Evolutionary conservation across 1,140 invertebrate genomes (phyloP), one percentile per base, ranked within the genome.

Genomic region (Teleopsis dalmanni): DNA sequence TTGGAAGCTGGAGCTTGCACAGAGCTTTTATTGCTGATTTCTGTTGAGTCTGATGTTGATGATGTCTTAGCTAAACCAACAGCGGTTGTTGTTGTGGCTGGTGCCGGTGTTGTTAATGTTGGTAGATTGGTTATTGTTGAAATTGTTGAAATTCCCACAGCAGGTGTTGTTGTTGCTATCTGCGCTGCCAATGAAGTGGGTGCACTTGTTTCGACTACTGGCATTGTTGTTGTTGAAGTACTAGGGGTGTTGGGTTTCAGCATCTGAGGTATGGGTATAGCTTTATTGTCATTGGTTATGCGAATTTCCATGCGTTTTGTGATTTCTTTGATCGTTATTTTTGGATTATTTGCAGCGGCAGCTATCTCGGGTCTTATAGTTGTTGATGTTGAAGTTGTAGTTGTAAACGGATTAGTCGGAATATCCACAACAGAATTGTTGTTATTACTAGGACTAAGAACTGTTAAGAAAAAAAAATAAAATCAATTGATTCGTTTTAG

Each of bases 291-390:
- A 45, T 70, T 66, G 6, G 62, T 70, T 29, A 70, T 70, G 33
- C 67, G 66, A 47, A 70, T 70, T 44, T 70, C 67, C 2, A 60
- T 58, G 2, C 62, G 64, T 51, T 70, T 70, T 26, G 67, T 70
- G 49, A 70, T 70, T 56, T 70, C 67, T 59, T 70, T 70, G 45
- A 70, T 70, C 43, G 64, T 70, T 16, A 70, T 70, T 22, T 68
- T 68, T 53, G 58, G 64, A 53, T 67, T 67, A 33, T 55, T 58
- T 3, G 57, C 57, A n/a, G 47, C 54, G 21, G 58, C 50, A 29
- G 48, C 56, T 16, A 48, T 34, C 13, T 47, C 41, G 7, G 60
- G 56, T 34, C 55, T 58, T 13, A 50, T 11, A 9, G 59, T 33
- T 25, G 51, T 37, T 16, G 41, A 25, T 14, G 45, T 23, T 25